phyloP scores from a whole-genome alignment of 1,140 invertebrate species.

The Temnothorax longispinosus region DNA sequence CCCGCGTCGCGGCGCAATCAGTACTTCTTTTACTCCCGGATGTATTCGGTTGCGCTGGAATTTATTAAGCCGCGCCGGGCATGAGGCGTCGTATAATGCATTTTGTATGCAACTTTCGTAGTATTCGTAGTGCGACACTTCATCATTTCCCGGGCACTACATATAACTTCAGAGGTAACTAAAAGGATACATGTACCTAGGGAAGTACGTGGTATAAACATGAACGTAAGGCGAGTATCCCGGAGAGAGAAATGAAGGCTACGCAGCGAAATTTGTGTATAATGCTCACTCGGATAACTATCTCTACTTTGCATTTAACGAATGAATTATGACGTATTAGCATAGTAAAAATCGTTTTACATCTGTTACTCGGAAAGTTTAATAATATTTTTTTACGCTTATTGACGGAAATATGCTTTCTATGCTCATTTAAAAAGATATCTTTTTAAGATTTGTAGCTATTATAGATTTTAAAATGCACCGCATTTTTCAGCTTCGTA shows the following conservation, averaged over 20 bases:
- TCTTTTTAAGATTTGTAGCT: background rate
- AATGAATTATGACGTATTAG: constrained; percentile 28
- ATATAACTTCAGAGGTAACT: constrained; percentile 43
- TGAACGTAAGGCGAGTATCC: constrained; percentile 38
- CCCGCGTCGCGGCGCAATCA: constrained; percentile 37
- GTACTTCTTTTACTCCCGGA: constrained; percentile 58
- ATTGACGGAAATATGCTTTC: background rate
- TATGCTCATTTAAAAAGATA: background rate
- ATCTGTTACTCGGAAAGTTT: background rate
- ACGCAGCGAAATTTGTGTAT: constrained; percentile 22
- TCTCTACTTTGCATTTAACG: constrained; percentile 44
- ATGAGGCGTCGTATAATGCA: constrained; percentile 60
- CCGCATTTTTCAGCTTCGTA: background rate
- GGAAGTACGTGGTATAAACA: constrained; percentile 34
- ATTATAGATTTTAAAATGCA: constrained; percentile 9
- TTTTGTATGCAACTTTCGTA: constrained; percentile 65
- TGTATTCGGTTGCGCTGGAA: constrained; percentile 62
- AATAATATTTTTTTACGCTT: background rate
- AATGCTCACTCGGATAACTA: constrained; percentile 33
- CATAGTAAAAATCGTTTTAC: constrained; percentile 3
- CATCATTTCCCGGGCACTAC: constrained; percentile 61
- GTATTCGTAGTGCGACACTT: constrained; percentile 56
- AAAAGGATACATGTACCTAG: constrained; percentile 35
- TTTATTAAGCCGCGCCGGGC: constrained; percentile 57
- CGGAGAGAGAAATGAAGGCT: constrained; percentile 28